Evolutionary conservation across 2,888 invertebrate genomes (phyloP).

Genomic region (Amblyjoppa fuscipennis): DNA sequence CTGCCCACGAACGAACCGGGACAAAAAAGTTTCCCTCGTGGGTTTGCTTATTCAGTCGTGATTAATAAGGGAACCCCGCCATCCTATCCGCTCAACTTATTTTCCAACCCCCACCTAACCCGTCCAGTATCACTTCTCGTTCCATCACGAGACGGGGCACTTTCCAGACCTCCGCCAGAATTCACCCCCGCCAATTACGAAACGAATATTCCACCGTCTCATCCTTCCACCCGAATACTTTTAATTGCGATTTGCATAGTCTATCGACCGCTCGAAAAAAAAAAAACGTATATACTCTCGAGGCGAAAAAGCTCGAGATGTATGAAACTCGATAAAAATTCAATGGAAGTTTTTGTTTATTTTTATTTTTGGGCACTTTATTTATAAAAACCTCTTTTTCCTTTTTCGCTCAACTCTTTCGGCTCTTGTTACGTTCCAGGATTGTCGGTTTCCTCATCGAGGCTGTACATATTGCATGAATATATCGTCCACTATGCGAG

Average conservation of each 20-base stretch:
- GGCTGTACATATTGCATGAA: conserved; percentile 4
- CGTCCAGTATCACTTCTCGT: conserved; percentile 34
- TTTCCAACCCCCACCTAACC: conserved; percentile 8
- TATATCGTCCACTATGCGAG: conserved; percentile 23
- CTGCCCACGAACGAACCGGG: conserved; percentile 14
- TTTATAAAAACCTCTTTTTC: neutral
- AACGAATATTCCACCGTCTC: conserved; percentile 55
- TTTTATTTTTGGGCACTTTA: neutral
- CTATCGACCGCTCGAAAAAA: conserved; percentile 43
- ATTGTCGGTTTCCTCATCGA: conserved; percentile 19
- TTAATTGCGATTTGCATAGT: conserved; percentile 66
- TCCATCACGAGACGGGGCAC: conserved; percentile 52
- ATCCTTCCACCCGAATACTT: conserved; percentile 46
- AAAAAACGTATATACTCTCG: conserved; percentile 23
- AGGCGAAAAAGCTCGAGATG: conserved; percentile 25
- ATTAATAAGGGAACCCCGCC: conserved; percentile 47
- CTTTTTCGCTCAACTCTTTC: neutral
- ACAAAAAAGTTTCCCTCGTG: conserved; percentile 13
- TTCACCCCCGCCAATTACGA: conserved; percentile 59
- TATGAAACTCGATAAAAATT: conserved; percentile 9
- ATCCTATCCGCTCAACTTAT: conserved; percentile 40
- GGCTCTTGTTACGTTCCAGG: neutral
- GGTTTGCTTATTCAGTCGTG: conserved; percentile 52
- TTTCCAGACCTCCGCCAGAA: conserved; percentile 42
- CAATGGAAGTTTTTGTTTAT: neutral